phyloP scores from a whole-genome alignment of 2,888 invertebrate genomes.

The Synergus laeviventris region DNA sequence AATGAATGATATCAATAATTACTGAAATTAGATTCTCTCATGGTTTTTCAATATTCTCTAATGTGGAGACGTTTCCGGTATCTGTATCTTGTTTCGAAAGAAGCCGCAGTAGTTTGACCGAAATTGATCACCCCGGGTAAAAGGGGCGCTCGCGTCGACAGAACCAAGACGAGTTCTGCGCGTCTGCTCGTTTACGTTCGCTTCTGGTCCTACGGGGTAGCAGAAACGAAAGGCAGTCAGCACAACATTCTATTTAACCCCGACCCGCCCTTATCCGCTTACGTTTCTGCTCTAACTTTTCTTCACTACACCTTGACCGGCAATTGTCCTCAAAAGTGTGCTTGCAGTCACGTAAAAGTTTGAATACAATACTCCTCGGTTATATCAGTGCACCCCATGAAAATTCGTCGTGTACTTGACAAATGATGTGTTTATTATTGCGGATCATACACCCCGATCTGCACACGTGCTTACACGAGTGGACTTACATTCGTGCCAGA shows the following conservation, averaged over 20 bases:
- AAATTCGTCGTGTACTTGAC: neutral
- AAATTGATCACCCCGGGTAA: constrained; percentile 52
- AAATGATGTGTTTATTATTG: neutral
- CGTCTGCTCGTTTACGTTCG: constrained; percentile 54
- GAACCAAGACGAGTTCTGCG: constrained; percentile 75
- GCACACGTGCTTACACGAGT: constrained; percentile 6
- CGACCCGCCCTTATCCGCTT: constrained; percentile 39
- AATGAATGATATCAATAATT: too few species aligned
- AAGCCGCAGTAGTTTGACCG: constrained; percentile 5
- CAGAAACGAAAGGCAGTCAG: constrained; percentile 39
- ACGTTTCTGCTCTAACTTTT: constrained; percentile 2
- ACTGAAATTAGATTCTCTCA: too few species aligned
- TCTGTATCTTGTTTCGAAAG: constrained; percentile 26
- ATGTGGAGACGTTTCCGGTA: constrained; percentile 4
- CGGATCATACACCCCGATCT: neutral
- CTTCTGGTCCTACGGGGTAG: constrained; percentile 30
- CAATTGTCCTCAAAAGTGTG: neutral
- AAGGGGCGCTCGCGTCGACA: constrained; percentile 76
- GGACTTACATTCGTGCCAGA: neutral
- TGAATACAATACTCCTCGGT: neutral
- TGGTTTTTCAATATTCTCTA: neutral
- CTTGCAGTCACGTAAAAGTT: too few species aligned
- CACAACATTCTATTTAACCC: constrained; percentile 9
- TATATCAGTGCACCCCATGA: neutral
- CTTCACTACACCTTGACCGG: neutral